A percentile compares a stretch with the other conserved stretches of the same genome.
phyloP scores from a whole-genome alignment of 30 jellyfish, hydroid and myxozoan species.

The Chrysaora quinquecirrha region DNA sequence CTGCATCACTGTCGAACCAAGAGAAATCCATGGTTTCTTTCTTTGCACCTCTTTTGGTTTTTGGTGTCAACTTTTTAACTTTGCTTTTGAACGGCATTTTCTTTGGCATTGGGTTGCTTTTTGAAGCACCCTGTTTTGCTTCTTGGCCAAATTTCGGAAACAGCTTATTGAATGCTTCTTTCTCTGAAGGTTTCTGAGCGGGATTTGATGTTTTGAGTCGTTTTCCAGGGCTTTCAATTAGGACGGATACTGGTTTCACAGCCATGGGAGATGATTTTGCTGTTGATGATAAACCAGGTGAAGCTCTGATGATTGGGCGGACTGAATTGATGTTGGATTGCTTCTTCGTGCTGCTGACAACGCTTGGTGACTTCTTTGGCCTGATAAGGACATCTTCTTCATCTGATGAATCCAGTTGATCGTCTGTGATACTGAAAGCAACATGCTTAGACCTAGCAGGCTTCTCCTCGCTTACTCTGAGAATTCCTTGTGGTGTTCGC shows the following conservation, averaged over 20 bases:
- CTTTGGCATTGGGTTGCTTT: constrained; percentile 29
- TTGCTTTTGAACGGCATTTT: constrained; percentile 65
- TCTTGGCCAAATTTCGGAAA: constrained; percentile 31
- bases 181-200: constrained; percentile 20
- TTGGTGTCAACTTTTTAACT: constrained; percentile 71
- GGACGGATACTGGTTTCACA: neutral
- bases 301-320: constrained; percentile 48
- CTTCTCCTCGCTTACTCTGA: constrained; percentile 31
- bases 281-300: constrained; percentile 20
- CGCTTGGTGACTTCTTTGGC: constrained; percentile 25
- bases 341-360: neutral
- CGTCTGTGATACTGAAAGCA: constrained; percentile 28
- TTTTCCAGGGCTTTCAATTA: constrained; percentile 12
- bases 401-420: constrained; percentile 9
- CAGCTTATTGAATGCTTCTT: constrained; percentile 43
- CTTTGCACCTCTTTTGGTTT: constrained; percentile 25
- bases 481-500: constrained; percentile 62
- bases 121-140: neutral
- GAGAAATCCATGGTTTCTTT: constrained; percentile 56
- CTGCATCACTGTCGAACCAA: constrained; percentile 92
- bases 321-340: constrained; percentile 25
- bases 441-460: constrained; percentile 34
- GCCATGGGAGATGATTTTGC: constrained; percentile 1
- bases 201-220: constrained; percentile 7
- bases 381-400: constrained; percentile 40